Evolutionary conservation across 2,113 vertebrate species (phyloP).

Genomic region (Myodes glareolus): DNA sequence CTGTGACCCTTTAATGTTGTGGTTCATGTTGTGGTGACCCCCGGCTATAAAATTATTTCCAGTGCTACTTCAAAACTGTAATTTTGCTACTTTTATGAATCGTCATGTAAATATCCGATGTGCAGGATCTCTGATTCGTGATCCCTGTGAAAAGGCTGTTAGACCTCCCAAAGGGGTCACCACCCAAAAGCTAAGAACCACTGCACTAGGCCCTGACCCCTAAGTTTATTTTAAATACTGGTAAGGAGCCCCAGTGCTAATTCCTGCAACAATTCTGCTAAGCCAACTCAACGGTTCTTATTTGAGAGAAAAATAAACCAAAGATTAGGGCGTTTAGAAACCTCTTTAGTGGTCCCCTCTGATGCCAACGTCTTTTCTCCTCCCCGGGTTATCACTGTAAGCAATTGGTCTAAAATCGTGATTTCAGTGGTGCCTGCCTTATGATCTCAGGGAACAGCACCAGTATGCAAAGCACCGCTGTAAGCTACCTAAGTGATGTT

Average conservation of each 20-base stretch:
- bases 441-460: neutral
- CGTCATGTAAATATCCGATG: neutral
- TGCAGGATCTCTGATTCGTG: neutral
- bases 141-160: neutral
- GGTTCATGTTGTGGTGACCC: neutral
- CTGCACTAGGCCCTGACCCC: neutral
- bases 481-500: neutral
- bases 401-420: neutral
- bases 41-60: neutral
- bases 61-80: neutral
- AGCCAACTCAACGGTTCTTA: neutral
- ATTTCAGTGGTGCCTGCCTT: neutral
- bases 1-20: neutral
- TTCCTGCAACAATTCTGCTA: neutral
- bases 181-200: neutral
- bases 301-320: neutral
- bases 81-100: neutral
- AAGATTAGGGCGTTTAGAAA: neutral
- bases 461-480: neutral
- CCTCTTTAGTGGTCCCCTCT: neutral
- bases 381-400: neutral
- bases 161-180: neutral
- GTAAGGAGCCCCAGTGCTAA: neutral
- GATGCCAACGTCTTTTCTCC: neutral
- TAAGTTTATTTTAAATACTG: neutral